phyloP scores from a whole-genome alignment of 2,113 vertebrate genomes.

The Ctenomys sociabilis region DNA sequence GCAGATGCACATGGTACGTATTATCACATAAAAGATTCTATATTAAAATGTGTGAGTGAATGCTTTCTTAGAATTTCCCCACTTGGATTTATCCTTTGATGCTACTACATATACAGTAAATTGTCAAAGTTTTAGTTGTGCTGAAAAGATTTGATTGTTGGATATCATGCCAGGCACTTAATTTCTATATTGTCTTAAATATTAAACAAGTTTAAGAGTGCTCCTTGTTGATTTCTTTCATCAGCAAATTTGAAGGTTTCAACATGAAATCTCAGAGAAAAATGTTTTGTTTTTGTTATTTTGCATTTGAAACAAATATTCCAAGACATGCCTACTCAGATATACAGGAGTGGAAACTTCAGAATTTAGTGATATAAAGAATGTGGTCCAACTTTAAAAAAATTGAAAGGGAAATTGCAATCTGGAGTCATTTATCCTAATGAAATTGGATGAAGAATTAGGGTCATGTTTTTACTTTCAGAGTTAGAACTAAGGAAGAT shows the following conservation, averaged over 20 bases:
- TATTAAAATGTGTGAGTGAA: constrained; percentile 43
- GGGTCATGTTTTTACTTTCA: not conserved
- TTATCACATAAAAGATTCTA: not conserved
- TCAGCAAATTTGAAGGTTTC: constrained; percentile 15
- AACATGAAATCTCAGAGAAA: not conserved
- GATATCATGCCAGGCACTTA: not conserved
- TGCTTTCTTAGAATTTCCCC: constrained; percentile 17
- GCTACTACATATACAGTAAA: not conserved
- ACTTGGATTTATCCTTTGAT: not conserved
- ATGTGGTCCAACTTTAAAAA: not conserved
- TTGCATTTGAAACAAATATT: constrained; percentile 18
- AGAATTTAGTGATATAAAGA: not conserved
- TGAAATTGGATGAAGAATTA: not conserved
- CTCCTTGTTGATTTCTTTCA: not conserved
- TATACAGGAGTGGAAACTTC: not conserved
- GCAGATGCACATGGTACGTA: not conserved
- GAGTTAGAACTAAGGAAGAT: not conserved
- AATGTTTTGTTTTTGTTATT: not conserved
- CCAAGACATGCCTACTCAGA: not conserved
- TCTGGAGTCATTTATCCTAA: not conserved
- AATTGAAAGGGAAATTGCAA: not conserved
- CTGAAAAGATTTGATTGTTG: not conserved
- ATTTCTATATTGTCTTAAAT: not conserved
- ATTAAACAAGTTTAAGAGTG: not conserved
- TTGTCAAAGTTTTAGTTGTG: not conserved